Base-by-base conservation (phyloP, 1,140 invertebrate genomes). In the Dufourea novaeangliae region DNA sequence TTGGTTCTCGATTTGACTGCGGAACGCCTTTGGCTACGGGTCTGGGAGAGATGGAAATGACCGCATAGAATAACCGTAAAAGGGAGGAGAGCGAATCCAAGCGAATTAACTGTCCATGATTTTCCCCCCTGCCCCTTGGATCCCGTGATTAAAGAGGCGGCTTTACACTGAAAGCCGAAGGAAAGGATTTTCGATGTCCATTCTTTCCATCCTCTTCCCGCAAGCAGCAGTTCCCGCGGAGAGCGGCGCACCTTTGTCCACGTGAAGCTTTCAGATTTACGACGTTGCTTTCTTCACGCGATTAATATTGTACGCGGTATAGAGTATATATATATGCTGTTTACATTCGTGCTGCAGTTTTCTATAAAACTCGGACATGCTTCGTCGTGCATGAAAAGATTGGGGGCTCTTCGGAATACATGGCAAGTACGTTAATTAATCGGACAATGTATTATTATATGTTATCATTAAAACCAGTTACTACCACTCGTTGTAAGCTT, bases 1-100 rank as follows among this genome's bases (percentile, higher is more conserved):
- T 89, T 89, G 85, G 80, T 86, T 87, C 84, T 84, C 74, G 75
- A 88, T 88, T 86, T 84, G 85, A 87, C 78, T 87, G 68, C 20
- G 70, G 73, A 79, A 61, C 54, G 79, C 78, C 83, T 79, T 69
- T 70, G 74, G 87, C 77, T 73, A 72, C 68, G 68, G 62, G 78
- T 34, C 54, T n/a, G n/a, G 77, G 41, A 52, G 59, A 84, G 82
- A 86, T 84, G 81, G 73, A 81, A 83, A 85, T 85, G 85, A 85
- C 80, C 76, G 74, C 56, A 73, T 70, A 68, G 74, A 84, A 83
- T 83, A 84, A 83, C 62, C 67, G 77, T 68, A 54, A 84, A 78
- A 79, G 71, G 72, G 46, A 73, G 44, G 63, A 66, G 57, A n/a
- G n/a, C n/a, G n/a, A 77, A 84, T 68, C 82, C 78, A 75, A 74